A percentile compares a stretch with the other conserved stretches of the same genome.
phyloP scores from a whole-genome alignment of 2,113 vertebrate species.

The Vireo altiloquus region DNA sequence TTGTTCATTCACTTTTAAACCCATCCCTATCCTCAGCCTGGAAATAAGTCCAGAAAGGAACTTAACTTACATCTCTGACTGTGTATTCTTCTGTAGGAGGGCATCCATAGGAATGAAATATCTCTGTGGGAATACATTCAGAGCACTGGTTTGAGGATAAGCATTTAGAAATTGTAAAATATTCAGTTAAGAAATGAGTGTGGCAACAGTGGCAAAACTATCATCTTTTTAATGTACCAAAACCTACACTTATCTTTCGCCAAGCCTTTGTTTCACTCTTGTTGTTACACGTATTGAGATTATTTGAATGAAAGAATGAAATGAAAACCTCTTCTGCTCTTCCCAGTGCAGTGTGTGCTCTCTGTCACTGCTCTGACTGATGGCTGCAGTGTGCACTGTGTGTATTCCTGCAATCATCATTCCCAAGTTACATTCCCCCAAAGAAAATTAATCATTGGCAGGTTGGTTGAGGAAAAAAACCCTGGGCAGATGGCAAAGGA shows the following conservation, averaged over 20 bases:
- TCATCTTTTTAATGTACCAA: not conserved
- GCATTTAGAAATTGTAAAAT: not conserved
- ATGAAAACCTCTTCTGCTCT: not conserved
- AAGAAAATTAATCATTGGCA: conserved; percentile 33
- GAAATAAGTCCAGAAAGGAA: not conserved
- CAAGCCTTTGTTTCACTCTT: not conserved
- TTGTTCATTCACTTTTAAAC: not conserved
- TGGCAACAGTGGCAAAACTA: not conserved
- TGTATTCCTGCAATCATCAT: not conserved
- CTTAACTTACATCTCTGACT: not conserved
- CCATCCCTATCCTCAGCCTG: not conserved
- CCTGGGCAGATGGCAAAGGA: conserved; percentile 31
- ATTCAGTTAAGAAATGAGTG: not conserved
- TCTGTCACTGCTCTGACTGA: not conserved
- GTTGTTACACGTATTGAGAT: not conserved
- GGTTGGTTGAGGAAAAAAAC: not conserved
- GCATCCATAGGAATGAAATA: not conserved
- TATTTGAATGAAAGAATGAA: not conserved
- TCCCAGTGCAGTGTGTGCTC: not conserved
- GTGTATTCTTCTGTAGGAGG: not conserved
- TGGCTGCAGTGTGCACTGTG: not conserved
- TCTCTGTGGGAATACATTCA: not conserved
- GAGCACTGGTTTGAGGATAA: not conserved
- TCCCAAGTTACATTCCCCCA: not conserved
- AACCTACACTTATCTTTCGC: not conserved